These are phyloP conservation scores for Hippasteria phrygiana DNA, from an alignment of 53 echinoderm and acorn worm species.

Conservation along the genomic window DNA sequence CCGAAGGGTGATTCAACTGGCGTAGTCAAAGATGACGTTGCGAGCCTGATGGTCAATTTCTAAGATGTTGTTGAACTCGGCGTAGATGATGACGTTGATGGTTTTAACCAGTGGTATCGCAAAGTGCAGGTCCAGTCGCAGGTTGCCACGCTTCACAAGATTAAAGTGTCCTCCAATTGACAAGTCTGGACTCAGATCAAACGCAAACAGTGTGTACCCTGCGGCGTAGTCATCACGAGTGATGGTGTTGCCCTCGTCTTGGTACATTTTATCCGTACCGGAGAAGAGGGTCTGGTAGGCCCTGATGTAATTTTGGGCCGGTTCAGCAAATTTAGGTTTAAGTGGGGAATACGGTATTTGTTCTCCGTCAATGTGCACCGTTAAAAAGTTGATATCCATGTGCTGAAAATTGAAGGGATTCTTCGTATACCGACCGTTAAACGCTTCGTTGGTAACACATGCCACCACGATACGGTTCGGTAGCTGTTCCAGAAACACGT, in stretches of 20 bases:
- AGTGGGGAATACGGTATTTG: slow-evolving; percentile 28
- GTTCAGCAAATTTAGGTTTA: not conserved
- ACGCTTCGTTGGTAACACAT: slow-evolving; percentile 66
- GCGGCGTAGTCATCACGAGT: slow-evolving; percentile 24
- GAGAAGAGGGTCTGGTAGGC: slow-evolving; percentile 47
- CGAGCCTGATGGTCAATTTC: slow-evolving; percentile 67
- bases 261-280: slow-evolving; percentile 26
- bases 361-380: slow-evolving; percentile 30
- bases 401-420: slow-evolving; percentile 84
- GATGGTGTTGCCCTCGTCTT: slow-evolving; percentile 34
- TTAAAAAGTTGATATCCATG: slow-evolving; percentile 60
- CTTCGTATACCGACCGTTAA: slow-evolving; percentile 64
- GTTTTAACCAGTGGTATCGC: slow-evolving; percentile 26
- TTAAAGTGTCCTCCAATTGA: slow-evolving; percentile 40
- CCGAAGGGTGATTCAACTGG: not conserved
- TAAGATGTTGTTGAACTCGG: slow-evolving; percentile 63
- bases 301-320: slow-evolving; percentile 6
- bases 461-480: slow-evolving; percentile 75
- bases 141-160: slow-evolving; percentile 27
- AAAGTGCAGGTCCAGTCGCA: slow-evolving; percentile 69
- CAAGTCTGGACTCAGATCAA: slow-evolving; percentile 60
- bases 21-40: slow-evolving; percentile 64
- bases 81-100: slow-evolving; percentile 62
- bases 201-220: slow-evolving; percentile 47
- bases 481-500: too few relatives aligned